A percentile compares a stretch with the other conserved stretches of the same genome.
Evolutionary conservation across 2,888 invertebrate species (phyloP).

Genomic region (Pherbina coryleti): DNA sequence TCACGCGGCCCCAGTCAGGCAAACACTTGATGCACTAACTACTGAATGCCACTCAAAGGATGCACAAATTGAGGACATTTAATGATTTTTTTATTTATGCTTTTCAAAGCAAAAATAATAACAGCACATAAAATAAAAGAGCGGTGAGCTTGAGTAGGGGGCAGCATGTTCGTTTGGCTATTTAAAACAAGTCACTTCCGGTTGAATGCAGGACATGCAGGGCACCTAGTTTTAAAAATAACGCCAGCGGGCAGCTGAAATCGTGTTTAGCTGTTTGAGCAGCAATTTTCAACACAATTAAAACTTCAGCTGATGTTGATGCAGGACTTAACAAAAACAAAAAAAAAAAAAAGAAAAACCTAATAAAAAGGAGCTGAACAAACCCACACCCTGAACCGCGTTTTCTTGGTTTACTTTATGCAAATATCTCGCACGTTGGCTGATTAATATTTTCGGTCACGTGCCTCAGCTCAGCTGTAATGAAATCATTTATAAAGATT

Average conservation of each 20-base stretch:
- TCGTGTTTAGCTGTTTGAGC: constrained; percentile 32
- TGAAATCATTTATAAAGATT: constrained; percentile 54
- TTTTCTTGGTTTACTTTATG: constrained; percentile 55
- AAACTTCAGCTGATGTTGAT: not conserved
- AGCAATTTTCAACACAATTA: constrained; percentile 32
- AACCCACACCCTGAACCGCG: not conserved
- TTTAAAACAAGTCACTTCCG: constrained; percentile 18
- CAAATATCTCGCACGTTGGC: constrained; percentile 61
- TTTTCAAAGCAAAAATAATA: not conserved
- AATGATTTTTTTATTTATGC: not conserved
- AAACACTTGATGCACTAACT: not conserved
- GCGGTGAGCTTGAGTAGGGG: not conserved
- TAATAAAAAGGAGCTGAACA: no score
- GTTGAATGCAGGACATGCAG: not conserved
- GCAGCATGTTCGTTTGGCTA: not conserved
- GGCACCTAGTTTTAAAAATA: constrained; percentile 12
- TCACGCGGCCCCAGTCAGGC: not conserved
- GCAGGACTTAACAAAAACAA: no score
- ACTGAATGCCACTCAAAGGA: constrained; percentile 20
- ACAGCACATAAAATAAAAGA: not conserved
- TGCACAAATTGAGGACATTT: constrained; percentile 34
- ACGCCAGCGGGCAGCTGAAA: constrained; percentile 12
- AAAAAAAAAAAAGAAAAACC: no score
- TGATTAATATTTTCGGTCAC: constrained; percentile 68
- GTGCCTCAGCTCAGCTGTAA: constrained; percentile 58